These are phyloP conservation scores for Cyphomyrus plagiostoma DNA, from an alignment of 2,113 vertebrate genomes.

Conservation along the genomic window DNA sequence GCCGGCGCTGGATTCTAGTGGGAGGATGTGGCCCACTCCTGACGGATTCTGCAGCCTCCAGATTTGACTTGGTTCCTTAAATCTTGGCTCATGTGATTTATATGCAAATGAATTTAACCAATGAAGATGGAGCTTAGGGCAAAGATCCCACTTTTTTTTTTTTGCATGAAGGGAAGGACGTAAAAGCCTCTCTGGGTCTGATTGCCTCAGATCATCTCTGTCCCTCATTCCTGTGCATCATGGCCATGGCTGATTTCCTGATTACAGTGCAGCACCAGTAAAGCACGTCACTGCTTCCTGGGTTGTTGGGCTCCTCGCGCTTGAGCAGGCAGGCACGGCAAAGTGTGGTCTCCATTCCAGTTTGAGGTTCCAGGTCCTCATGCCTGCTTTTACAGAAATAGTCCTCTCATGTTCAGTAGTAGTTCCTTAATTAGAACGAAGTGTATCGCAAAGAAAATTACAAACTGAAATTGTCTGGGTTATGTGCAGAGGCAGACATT, in stretches of 20 bases:
- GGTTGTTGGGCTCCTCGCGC: not conserved
- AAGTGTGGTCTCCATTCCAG: not conserved
- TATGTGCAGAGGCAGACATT: not conserved
- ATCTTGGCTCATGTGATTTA: not conserved
- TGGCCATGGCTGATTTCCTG: not conserved
- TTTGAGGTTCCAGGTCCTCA: not conserved
- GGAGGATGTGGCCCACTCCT: not conserved
- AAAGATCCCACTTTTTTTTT: not conserved
- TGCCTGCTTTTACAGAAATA: not conserved
- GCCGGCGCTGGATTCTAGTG: not conserved
- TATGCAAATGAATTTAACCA: conserved; percentile 11
- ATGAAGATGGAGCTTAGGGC: not conserved
- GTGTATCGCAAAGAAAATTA: not conserved
- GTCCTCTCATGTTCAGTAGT: not conserved
- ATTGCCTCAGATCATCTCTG: not conserved
- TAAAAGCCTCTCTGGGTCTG: not conserved
- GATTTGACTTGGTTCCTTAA: not conserved
- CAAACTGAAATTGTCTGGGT: not conserved
- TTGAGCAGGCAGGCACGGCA: not conserved
- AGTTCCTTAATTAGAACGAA: not conserved
- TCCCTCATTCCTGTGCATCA: not conserved
- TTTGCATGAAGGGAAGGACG: not conserved
- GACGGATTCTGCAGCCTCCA: not conserved
- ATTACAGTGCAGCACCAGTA: not conserved
- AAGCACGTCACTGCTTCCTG: not conserved